These are phyloP conservation scores for Caracal caracal DNA, from an alignment of 2,113 vertebrate species.

Conservation along the genomic window DNA sequence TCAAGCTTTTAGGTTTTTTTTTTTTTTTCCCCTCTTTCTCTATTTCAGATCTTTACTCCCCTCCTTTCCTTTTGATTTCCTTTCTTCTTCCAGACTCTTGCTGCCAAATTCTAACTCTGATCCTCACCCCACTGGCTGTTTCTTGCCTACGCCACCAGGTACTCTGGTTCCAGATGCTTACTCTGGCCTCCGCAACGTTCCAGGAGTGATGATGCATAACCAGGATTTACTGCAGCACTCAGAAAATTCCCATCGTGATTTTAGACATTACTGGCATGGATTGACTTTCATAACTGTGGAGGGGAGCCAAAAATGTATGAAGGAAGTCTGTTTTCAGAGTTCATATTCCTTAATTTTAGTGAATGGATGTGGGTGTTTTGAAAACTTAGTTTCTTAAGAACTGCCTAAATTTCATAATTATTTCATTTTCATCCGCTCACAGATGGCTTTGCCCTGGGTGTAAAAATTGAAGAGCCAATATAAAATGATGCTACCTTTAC, in stretches of 20 bases:
- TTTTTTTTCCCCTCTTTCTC: not conserved
- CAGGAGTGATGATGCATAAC: conserved; percentile 58
- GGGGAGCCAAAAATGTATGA: conserved; percentile 76
- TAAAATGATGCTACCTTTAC: conserved; percentile 66
- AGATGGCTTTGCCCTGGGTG: conserved; percentile 60
- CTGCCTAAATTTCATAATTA: conserved; percentile 76
- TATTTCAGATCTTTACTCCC: conserved; percentile 45
- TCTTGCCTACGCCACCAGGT: conserved; percentile 70
- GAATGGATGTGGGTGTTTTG: conserved; percentile 76
- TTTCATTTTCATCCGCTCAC: conserved; percentile 68
- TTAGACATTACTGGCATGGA: conserved; percentile 72
- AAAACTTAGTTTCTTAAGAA: conserved; percentile 79
- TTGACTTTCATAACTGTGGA: conserved; percentile 72
- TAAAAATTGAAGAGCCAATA: conserved; percentile 73
- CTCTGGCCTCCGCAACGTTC: conserved; percentile 54
- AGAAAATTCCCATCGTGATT: conserved; percentile 66
- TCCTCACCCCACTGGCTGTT: conserved; percentile 65
- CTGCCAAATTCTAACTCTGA: conserved; percentile 67
- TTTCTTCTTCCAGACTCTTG: conserved; percentile 56
- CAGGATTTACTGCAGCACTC: conserved; percentile 63
- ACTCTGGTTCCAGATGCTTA: conserved; percentile 77
- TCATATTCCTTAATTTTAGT: conserved; percentile 76
- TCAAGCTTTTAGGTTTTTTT: not conserved
- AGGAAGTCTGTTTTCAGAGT: conserved; percentile 80
- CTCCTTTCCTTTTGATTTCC: conserved; percentile 39